Evolutionary conservation across 2,797 vertebrate species (phyloP), one percentile per base, ranked within the genome.

Genomic region (Notolabrus celidotus): DNA sequence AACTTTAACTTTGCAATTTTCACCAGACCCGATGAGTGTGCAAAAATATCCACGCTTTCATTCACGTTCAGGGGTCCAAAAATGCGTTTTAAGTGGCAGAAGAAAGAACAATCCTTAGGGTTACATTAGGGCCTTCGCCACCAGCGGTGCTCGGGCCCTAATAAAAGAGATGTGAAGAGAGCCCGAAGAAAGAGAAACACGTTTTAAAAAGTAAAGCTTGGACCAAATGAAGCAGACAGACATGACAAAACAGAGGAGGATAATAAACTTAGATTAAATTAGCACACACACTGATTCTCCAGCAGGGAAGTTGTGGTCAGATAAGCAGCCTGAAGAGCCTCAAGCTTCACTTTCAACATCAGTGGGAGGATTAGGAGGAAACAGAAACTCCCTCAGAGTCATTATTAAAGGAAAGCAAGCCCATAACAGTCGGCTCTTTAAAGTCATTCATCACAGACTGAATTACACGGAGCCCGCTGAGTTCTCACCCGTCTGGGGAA

Each of bases 291-390:
- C 41, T 33, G 47, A 54, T 71, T 46, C 10, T 61, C 39, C 49
- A 54, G 11, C 60, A 43, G 67, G 27, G 29, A 38, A 10, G 51
- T 71, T 56, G 50, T 54, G 61, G 43, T 67, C 22, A 46, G 57
- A 65, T 16, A 25, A 68, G 46, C 47, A 16, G 16, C 25, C 29
- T 6, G 20, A 33, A 20, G 56, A 67, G 69, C 52, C 47, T 0
- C 19, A 14, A 56, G 67, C 52, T 31, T 41, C 46, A 29, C 58
- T 69, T 52, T 75, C 71, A 71, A 71, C 75, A 75, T 68, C 54
- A 68, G 10, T 68, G 54, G 38, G 76, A 72, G 60, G 76, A 69
- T 73, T 73, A 71, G 45, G 27, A 70, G 45, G 56, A 77, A 64
- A 77, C 45, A 56, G 50, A 61, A 56, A 67, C 49, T 58, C 53